Evolutionary conservation across 2,113 vertebrate genomes (phyloP).

Genomic region (Mirza zaza): DNA sequence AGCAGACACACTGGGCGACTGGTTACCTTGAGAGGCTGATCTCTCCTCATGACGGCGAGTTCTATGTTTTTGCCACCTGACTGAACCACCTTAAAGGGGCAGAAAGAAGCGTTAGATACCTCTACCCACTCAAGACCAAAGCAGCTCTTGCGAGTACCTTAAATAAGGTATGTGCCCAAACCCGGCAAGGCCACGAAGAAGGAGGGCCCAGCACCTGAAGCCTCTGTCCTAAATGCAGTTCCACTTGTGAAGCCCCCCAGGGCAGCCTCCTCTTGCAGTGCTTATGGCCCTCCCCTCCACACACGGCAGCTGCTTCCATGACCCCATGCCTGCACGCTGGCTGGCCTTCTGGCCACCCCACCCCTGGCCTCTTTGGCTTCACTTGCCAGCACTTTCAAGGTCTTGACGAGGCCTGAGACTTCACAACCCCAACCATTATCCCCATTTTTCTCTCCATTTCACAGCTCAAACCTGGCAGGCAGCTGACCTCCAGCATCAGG

Average conservation of each 20-base stretch:
- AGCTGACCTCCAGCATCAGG: background rate
- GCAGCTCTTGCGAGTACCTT: background rate
- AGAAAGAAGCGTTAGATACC: rapidly evolving
- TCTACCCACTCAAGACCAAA: too few relatives aligned
- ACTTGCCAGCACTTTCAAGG: too few relatives aligned
- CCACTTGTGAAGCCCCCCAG: rapidly evolving
- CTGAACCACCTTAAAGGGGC: slow-evolving; percentile 87
- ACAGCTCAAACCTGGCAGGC: background rate
- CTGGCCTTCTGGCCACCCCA: background rate
- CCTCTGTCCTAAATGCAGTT: background rate
- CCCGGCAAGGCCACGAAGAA: rapidly evolving
- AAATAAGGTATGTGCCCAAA: background rate
- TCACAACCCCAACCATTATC: too few relatives aligned
- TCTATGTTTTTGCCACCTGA: slow-evolving; percentile 91
- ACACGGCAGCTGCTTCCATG: rapidly evolving
- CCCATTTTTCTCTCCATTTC: too few relatives aligned
- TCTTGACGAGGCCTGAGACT: background rate
- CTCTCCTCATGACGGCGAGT: slow-evolving; percentile 89
- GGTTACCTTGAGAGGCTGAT: slow-evolving; percentile 89
- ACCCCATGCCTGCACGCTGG: background rate
- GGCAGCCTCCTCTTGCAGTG: too few relatives aligned
- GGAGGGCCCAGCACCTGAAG: background rate
- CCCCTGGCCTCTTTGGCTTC: background rate
- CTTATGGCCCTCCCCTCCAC: background rate
- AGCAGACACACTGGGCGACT: background rate